phyloP scores from a whole-genome alignment of 2,888 invertebrate genomes.

The Cephus pulcher region DNA sequence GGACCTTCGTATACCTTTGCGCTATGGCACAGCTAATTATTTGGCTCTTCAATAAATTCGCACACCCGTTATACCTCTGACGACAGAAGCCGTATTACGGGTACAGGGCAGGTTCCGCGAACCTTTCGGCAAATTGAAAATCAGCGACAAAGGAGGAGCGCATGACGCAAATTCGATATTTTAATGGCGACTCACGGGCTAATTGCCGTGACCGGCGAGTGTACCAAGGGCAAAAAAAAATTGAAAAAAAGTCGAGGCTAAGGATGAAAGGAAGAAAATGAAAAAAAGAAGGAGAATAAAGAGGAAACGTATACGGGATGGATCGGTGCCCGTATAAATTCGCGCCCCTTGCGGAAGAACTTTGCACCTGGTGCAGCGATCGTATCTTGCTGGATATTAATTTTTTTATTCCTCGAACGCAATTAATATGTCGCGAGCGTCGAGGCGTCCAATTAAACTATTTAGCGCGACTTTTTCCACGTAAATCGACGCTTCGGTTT shows the following conservation, averaged over 20 bases:
- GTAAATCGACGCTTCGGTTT: background rate
- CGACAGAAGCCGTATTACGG: too few relatives aligned
- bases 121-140: constrained; percentile 41
- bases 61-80: too few relatives aligned
- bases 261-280: too few relatives aligned
- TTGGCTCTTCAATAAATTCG: too few relatives aligned
- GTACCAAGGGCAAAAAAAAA: too few relatives aligned
- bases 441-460: background rate
- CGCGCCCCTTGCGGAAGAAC: constrained; percentile 6
- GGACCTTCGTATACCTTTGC: too few relatives aligned
- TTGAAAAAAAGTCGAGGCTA: too few relatives aligned
- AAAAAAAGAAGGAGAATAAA: constrained; percentile 39
- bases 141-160: constrained; percentile 28
- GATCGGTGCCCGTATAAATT: constrained; percentile 14
- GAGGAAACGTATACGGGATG: constrained; percentile 37
- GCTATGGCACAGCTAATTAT: too few relatives aligned
- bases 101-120: too few relatives aligned
- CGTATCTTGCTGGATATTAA: constrained; percentile 48
- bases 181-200: constrained; percentile 51
- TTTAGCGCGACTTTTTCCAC: too few relatives aligned
- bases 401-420: constrained; percentile 30
- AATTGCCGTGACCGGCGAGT: constrained; percentile 50
- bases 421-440: constrained; percentile 42
- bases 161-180: constrained; percentile 42
- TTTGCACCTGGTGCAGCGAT: constrained; percentile 41